Conservation (phyloP, 2,888 invertebrate species). For the Callosobruchus maculatus region DNA sequence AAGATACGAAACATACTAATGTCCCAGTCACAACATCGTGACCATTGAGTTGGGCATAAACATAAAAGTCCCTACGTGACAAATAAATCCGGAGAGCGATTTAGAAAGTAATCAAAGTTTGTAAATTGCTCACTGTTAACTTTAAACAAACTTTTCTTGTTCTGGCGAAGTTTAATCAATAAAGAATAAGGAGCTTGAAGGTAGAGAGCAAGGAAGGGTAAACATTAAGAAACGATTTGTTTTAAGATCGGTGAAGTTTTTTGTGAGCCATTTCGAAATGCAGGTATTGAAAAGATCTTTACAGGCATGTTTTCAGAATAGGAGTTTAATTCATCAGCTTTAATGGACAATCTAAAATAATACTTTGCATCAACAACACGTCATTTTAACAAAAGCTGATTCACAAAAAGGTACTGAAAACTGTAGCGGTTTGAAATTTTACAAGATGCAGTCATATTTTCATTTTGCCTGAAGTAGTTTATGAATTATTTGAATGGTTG, state of each 20-base stretch:
- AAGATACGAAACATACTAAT: no score
- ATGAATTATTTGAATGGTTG: no score
- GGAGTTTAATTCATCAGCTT: no score
- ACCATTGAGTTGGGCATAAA: background rate
- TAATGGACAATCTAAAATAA: no score
- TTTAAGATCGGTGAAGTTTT: background rate
- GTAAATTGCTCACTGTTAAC: slow-evolving; percentile 44
- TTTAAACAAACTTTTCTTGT: slow-evolving; percentile 36
- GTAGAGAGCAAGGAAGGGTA: slow-evolving; percentile 26
- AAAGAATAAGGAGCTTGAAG: slow-evolving; percentile 33
- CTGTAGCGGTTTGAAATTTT: no score
- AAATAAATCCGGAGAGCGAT: slow-evolving; percentile 15
- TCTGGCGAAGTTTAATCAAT: slow-evolving; percentile 39
- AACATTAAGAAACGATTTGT: slow-evolving; percentile 36
- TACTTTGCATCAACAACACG: no score
- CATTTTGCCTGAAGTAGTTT: no score
- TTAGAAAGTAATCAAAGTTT: slow-evolving; percentile 45
- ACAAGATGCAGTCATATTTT: no score
- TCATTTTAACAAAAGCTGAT: no score
- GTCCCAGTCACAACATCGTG: background rate
- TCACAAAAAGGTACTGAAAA: no score
- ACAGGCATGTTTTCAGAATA: no score
- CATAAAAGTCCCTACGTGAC: slow-evolving; percentile 1
- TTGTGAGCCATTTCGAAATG: background rate
- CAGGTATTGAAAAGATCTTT: background rate